These are phyloP conservation scores for Alca torda DNA, from an alignment of 2,797 vertebrate genomes.

Conservation along the genomic window DNA sequence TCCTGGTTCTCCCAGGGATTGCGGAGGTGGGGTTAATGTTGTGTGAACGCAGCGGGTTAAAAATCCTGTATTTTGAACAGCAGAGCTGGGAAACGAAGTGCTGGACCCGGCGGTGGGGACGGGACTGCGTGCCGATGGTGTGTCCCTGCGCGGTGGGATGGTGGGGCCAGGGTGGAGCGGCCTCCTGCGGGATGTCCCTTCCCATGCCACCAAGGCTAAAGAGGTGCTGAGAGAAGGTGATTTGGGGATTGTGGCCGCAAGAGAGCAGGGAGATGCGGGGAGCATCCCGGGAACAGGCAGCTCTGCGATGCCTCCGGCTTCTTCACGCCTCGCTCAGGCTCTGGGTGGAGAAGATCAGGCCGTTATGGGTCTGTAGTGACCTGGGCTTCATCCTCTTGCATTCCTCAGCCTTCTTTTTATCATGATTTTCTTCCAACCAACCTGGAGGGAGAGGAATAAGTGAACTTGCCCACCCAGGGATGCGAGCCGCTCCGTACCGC, in stretches of 20 bases:
- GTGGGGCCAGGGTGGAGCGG: neutral
- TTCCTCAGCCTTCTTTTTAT: neutral
- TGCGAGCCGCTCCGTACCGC: fast-evolving
- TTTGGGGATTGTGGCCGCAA: neutral
- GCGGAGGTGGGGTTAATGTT: neutral
- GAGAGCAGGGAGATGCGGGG: neutral
- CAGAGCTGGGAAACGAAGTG: neutral
- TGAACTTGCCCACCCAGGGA: neutral
- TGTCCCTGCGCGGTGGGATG: neutral
- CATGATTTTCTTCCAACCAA: neutral
- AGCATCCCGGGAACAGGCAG: neutral
- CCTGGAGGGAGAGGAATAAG: neutral
- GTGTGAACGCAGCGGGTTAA: neutral
- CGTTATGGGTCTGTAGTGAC: neutral
- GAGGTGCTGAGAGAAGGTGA: neutral
- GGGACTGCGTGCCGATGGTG: fast-evolving
- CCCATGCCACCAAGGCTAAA: fast-evolving
- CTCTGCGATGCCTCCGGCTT: neutral
- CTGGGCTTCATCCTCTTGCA: neutral
- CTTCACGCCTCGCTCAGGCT: neutral
- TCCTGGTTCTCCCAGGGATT: neutral
- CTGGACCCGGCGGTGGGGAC: neutral
- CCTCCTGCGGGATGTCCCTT: neutral
- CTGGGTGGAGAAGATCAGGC: neutral
- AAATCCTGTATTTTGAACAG: fast-evolving